These are phyloP conservation scores for Myotis lucifugus DNA, from an alignment of 2,113 vertebrate genomes.

Conservation along the genomic window DNA sequence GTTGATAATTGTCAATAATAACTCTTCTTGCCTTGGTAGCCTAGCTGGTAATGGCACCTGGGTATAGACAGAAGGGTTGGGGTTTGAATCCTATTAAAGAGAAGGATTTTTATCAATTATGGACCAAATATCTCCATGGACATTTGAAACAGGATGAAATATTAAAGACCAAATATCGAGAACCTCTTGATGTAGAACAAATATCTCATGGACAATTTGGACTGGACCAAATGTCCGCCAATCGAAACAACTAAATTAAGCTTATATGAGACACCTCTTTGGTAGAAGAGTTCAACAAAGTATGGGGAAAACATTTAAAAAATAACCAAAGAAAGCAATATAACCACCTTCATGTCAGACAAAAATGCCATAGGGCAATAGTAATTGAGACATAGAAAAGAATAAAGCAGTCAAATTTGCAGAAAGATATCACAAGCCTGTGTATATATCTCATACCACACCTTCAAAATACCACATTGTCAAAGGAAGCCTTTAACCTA, in stretches of 20 bases:
- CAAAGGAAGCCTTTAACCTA: neutral
- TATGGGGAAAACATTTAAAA: neutral
- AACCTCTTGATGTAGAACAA: neutral
- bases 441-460: neutral
- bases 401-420: neutral
- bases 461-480: neutral
- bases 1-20: no score
- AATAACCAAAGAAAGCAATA: neutral
- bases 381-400: neutral
- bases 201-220: neutral
- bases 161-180: neutral
- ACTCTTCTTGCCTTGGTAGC: neutral
- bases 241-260: neutral
- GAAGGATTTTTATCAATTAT: neutral
- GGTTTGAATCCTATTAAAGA: neutral
- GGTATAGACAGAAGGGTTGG: neutral
- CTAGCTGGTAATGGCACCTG: neutral
- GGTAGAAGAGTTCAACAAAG: neutral
- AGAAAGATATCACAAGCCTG: neutral
- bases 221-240: neutral
- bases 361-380: neutral
- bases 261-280: neutral
- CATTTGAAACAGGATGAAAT: neutral
- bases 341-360: neutral
- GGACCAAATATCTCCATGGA: neutral